These are phyloP conservation scores for Callithrix jacchus DNA, from an alignment of 2,113 vertebrate species.

Conservation along the genomic window DNA sequence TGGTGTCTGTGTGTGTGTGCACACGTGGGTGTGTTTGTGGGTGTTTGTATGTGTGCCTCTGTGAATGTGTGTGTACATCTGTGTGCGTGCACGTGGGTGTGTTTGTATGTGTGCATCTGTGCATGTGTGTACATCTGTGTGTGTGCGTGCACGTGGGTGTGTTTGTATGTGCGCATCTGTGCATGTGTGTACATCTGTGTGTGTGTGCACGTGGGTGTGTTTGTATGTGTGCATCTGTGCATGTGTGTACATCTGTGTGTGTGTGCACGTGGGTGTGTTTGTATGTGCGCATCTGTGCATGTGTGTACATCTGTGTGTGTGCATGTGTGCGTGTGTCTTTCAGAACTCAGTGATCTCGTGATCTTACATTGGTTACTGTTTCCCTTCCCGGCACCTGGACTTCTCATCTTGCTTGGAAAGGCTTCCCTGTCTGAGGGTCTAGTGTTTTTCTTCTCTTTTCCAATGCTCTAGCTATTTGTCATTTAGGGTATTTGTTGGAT, in stretches of 20 bases:
- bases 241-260: rapidly evolving
- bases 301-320: rapidly evolving
- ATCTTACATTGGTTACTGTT: rapidly evolving
- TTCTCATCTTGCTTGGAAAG: not conserved
- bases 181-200: too few relatives aligned
- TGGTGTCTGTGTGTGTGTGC: too few relatives aligned
- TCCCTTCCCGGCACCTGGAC: not conserved
- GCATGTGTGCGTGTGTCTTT: not conserved
- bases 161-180: too few relatives aligned
- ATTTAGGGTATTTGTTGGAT: not conserved
- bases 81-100: rapidly evolving
- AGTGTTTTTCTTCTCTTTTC: not conserved
- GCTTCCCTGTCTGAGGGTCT: rapidly evolving
- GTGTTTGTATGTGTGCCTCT: too few relatives aligned
- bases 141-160: rapidly evolving
- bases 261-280: rapidly evolving
- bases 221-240: too few relatives aligned
- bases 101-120: too few relatives aligned
- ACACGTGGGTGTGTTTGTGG: too few relatives aligned
- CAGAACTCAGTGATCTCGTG: rapidly evolving
- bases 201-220: too few relatives aligned
- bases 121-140: too few relatives aligned
- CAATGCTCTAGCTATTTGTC: rapidly evolving
- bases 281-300: too few relatives aligned
- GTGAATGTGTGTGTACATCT: too few relatives aligned